These are phyloP conservation scores for Margaritifera margaritifera DNA, from an alignment of 2,888 invertebrate genomes.

Conservation along the genomic window DNA sequence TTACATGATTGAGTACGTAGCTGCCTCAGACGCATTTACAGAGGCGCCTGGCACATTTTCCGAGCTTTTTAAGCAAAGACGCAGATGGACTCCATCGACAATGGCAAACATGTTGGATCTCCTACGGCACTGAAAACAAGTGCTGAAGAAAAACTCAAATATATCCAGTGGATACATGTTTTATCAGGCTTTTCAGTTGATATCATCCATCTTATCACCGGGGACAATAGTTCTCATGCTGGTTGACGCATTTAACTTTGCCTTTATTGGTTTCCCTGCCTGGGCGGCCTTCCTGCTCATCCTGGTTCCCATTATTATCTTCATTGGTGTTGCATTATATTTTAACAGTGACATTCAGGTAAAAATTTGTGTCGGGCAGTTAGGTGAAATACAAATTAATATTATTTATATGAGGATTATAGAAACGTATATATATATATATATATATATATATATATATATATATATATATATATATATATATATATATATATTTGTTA, in stretches of 20 bases:
- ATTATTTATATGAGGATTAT: too few relatives aligned
- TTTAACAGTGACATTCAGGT: constrained; percentile 78
- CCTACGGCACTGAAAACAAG: constrained; percentile 47
- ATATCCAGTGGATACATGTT: constrained; percentile 80
- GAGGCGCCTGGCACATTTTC: constrained; percentile 87
- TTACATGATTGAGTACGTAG: constrained; percentile 97
- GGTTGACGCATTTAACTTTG: constrained; percentile 51
- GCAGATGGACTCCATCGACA: constrained; percentile 98
- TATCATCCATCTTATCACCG: constrained; percentile 94
- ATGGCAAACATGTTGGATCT: constrained; percentile 99
- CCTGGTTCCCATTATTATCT: constrained; percentile 51
- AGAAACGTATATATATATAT: too few relatives aligned
- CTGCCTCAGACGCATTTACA: constrained; percentile 98
- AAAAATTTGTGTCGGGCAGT: constrained; percentile 44
- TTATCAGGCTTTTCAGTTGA: constrained; percentile 52
- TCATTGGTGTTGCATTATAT: constrained; percentile 52
- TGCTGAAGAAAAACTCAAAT: constrained; percentile 94
- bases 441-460: too few relatives aligned
- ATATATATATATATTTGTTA: too few relatives aligned
- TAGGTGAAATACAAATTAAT: too few relatives aligned
- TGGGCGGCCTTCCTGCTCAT: constrained; percentile 75
- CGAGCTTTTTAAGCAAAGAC: constrained; percentile 94
- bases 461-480: too few relatives aligned
- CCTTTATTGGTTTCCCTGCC: constrained; percentile 74
- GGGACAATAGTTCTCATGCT: constrained; percentile 84